Percentiles rank a stretch among this genome's conserved stretches.
Evolutionary conservation across 2,113 vertebrate genomes (phyloP).

Genomic region (Glareola pratincola): DNA sequence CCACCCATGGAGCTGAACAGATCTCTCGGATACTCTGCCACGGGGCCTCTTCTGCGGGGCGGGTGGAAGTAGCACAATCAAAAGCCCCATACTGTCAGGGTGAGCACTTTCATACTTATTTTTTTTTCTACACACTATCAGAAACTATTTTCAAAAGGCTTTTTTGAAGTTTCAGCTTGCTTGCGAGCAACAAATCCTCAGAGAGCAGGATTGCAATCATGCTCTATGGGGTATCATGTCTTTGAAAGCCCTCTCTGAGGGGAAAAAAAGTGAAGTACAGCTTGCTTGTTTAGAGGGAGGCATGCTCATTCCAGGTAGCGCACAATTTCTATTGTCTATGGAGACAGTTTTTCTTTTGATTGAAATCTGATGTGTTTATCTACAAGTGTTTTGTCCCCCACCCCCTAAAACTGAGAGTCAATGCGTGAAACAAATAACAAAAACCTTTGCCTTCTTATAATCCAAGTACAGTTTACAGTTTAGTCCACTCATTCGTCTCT

Average conservation of each 20-base stretch:
- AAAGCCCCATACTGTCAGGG: neutral
- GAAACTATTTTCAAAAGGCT: neutral
- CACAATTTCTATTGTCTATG: neutral
- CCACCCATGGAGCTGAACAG: neutral
- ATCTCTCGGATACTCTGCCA: neutral
- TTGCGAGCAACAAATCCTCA: neutral
- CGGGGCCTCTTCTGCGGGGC: fast-evolving
- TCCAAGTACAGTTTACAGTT: neutral
- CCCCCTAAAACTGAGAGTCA: neutral
- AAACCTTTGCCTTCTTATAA: neutral
- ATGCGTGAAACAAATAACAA: neutral
- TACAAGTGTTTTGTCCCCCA: neutral
- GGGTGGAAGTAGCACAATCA: neutral
- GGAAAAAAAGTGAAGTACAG: neutral
- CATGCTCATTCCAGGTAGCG: neutral
- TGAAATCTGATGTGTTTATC: neutral
- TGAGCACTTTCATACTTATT: neutral
- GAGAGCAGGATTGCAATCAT: neutral
- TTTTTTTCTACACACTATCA: neutral
- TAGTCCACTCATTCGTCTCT: neutral
- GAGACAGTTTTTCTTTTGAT: neutral
- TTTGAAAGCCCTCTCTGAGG: neutral
- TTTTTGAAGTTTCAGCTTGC: neutral
- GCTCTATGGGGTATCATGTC: no score
- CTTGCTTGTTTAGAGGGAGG: neutral